Base-by-base conservation (phyloP, 1,140 invertebrate species). In the Harpegnathos saltator region DNA sequence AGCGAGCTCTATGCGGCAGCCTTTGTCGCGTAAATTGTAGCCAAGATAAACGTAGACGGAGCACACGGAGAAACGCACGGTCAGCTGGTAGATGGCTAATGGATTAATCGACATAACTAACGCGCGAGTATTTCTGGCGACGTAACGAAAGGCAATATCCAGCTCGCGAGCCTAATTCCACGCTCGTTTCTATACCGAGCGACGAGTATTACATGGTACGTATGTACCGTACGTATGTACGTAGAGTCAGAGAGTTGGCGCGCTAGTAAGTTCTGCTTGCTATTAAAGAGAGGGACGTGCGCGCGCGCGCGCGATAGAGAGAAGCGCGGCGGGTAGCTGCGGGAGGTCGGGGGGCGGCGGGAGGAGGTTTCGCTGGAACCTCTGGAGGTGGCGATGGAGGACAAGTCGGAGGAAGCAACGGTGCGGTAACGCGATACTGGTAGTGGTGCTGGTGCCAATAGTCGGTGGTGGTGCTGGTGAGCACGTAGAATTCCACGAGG, bases 401-500 rank as follows among this genome's bases (percentile, higher is more conserved):
- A 80, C 72, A 63, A 50, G 61, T 68, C 29, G 63, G n/a, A 52
- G 66, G 44, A 69, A 69, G 56, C 65, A 52, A 68, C 19, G 33
- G 22, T 26, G 24, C 14, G 73, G 73, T 77, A 56, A 80, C 22
- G 75, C 24, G 75, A 80, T 44, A 58, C 50, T 68, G 17, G 29
- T 78, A 68, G 75, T 80, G 52, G 33, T 54, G 65, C 44, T 80
- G 63, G 29, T 29, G 38, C 69, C 56, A 56, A 62, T 72, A 62
- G 59, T 33, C 14, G 26, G 69, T 74, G 63, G 78, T 58, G 24
- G 63, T 56, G 65, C 50, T 33, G 44, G 66, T 71, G 38, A 54
- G 65, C 48, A 74, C 69, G 81, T 62, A 87, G 89, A 90, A 91
- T 91, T 91, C 85, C 88, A 83, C 84, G 87, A 85, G 82, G 74